Conservation (phyloP, 2,113 vertebrate species). For the Emydura subglobosa region DNA sequence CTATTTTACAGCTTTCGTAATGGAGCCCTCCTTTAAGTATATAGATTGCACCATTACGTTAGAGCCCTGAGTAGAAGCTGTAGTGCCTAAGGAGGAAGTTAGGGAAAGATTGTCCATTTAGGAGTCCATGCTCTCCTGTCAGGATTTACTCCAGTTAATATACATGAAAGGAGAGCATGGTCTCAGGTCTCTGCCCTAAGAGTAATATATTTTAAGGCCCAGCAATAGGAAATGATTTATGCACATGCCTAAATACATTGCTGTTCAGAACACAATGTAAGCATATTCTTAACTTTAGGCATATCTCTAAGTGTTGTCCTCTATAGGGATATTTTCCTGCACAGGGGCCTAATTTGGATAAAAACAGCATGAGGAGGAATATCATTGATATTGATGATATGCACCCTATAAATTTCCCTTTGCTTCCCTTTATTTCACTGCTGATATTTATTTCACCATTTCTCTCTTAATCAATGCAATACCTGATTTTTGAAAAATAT, state of each 20-base stretch:
- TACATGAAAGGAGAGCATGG: not conserved
- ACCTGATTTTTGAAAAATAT: not conserved
- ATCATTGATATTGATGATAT: not conserved
- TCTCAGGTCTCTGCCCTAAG: not conserved
- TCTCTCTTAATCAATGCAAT: slow-evolving; percentile 22
- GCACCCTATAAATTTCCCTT: not conserved
- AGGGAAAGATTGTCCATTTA: not conserved
- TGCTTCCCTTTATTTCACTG: not conserved
- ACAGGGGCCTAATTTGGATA: not conserved
- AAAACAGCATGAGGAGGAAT: not conserved
- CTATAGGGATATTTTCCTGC: not conserved
- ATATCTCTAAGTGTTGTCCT: not conserved
- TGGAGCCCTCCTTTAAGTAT: not conserved
- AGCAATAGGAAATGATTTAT: not conserved
- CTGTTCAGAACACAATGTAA: not conserved
- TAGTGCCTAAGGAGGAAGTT: not conserved
- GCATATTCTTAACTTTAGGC: not conserved
- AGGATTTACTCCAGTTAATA: not conserved
- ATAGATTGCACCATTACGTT: rapidly evolving
- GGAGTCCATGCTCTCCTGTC: not conserved
- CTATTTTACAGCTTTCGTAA: not conserved
- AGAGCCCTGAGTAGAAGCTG: not conserved
- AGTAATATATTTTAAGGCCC: not conserved
- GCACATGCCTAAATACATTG: not conserved
- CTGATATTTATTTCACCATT: not conserved